Evolutionary conservation across 2,888 invertebrate species (phyloP).

Genomic region (Tanytarsus gracilentus): DNA sequence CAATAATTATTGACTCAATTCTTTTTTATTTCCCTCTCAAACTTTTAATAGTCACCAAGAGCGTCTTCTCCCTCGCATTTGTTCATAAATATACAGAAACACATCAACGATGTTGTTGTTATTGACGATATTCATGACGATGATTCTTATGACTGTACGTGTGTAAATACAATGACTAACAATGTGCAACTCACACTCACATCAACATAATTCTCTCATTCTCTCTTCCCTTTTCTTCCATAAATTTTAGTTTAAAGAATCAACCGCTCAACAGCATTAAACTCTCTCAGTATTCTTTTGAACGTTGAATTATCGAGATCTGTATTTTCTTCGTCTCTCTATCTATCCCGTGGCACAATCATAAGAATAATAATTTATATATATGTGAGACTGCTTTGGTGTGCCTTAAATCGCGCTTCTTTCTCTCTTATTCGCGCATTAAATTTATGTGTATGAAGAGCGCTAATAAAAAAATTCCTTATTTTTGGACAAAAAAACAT

Average conservation of each 20-base stretch:
- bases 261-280: too few relatives aligned
- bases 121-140: too few relatives aligned
- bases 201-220: not conserved
- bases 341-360: not conserved
- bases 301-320: conserved; percentile 9
- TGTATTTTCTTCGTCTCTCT: not conserved
- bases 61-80: too few relatives aligned
- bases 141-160: too few relatives aligned
- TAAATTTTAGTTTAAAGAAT: too few relatives aligned
- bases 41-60: too few relatives aligned
- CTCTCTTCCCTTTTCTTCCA: not conserved
- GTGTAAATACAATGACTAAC: too few relatives aligned
- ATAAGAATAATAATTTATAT: not conserved
- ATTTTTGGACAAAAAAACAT: not conserved
- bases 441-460: not conserved
- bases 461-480: not conserved
- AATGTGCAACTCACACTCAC: too few relatives aligned
- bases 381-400: not conserved
- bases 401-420: not conserved
- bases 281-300: conserved; percentile 17
- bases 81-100: too few relatives aligned
- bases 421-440: not conserved
- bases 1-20: too few relatives aligned
- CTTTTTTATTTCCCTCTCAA: too few relatives aligned
- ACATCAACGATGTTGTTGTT: too few relatives aligned